A percentile compares a stretch with the other conserved stretches of the same genome.
These are phyloP conservation scores for Brachystomella parvula DNA, from an alignment of 1,140 invertebrate species.

Conservation along the genomic window DNA sequence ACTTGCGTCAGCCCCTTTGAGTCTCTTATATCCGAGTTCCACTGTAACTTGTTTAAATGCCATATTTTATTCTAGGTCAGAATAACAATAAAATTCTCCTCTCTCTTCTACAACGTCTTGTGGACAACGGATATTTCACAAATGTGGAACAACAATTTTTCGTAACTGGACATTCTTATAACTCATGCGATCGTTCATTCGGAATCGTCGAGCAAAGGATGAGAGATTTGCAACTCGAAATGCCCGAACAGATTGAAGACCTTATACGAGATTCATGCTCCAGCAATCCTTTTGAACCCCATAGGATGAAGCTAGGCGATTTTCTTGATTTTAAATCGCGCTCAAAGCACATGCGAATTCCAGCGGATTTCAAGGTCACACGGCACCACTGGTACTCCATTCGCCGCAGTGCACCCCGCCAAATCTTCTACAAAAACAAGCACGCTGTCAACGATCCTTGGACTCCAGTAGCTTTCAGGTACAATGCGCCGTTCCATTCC, in stretches of 20 bases:
- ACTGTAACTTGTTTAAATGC: too few species aligned
- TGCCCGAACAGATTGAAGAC: neutral
- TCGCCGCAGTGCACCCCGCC: too few species aligned
- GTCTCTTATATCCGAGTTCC: too few species aligned
- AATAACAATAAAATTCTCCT: conserved; percentile 12
- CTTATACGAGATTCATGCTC: neutral
- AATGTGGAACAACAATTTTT: conserved; percentile 11
- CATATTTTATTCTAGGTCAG: too few species aligned
- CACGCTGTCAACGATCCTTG: too few species aligned
- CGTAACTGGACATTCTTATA: conserved; percentile 5
- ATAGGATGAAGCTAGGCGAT: neutral
- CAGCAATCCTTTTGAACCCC: neutral
- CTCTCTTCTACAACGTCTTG: neutral
- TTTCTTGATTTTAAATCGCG: neutral
- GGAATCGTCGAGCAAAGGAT: neutral
- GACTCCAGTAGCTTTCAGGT: too few species aligned
- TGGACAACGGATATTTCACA: neutral
- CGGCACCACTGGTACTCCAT: too few species aligned
- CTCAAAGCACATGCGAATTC: neutral
- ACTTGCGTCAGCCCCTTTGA: too few species aligned
- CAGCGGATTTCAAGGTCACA: neutral
- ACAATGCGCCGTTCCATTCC: too few species aligned
- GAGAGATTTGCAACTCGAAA: neutral
- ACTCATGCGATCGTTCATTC: neutral
- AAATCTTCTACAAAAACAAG: too few species aligned